A percentile compares a stretch with the other conserved stretches of the same genome.
Conservation (phyloP, 2,888 invertebrate species). For the Danaus chrysippus region DNA sequence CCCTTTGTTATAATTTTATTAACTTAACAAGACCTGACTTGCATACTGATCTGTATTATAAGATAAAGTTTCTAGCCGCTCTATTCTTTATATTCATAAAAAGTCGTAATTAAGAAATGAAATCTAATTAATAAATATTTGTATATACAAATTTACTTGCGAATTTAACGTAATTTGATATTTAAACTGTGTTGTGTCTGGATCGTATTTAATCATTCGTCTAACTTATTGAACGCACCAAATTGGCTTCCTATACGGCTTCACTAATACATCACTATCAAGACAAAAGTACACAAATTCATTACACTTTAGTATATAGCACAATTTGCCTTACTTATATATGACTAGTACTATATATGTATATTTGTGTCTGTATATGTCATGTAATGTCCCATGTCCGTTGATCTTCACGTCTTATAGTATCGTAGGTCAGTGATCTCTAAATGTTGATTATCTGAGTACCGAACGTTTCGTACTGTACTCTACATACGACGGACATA, state of each 20-base stretch:
- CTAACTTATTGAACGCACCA: not conserved
- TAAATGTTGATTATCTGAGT: constrained; percentile 46
- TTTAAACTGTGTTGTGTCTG: not conserved
- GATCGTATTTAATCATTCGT: constrained; percentile 1
- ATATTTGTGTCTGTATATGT: not conserved
- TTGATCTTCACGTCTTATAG: constrained; percentile 52
- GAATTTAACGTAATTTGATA: no score
- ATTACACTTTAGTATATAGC: not conserved
- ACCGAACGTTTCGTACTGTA: constrained; percentile 26
- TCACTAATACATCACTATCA: not conserved
- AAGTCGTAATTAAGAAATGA: no score
- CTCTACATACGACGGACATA: no score
- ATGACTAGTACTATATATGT: not conserved
- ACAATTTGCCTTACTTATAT: not conserved
- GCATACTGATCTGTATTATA: no score
- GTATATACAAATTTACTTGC: no score
- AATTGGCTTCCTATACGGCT: constrained; percentile 4
- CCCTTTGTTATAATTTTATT: no score
- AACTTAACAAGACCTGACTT: no score
- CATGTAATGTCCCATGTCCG: constrained; percentile 34
- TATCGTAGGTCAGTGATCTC: constrained; percentile 72
- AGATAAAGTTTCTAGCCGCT: no score
- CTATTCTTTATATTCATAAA: no score
- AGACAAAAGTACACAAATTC: no score
- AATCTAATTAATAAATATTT: no score